Evolutionary conservation across 2,797 vertebrate genomes (phyloP), one percentile per base, ranked within the genome.

Genomic region (Molossus molossus): DNA sequence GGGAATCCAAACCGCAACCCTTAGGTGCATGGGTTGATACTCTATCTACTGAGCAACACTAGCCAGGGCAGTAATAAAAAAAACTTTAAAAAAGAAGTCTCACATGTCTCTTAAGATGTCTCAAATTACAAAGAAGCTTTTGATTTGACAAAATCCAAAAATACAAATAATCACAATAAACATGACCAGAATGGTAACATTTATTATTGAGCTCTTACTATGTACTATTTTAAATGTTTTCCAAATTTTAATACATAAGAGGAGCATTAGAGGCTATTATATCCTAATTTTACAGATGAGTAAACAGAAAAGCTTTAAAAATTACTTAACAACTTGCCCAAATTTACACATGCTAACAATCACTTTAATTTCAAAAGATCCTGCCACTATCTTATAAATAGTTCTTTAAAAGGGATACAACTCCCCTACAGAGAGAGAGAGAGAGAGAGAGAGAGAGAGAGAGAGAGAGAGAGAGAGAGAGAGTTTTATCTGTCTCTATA

Each of bases 331-430:
- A 89, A 90, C 29, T n/a, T 64, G 79, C 21, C 60, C 12, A 75
- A 58, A 94, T 91, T 69, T 77, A 58, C 27, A 53, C 25, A 88
- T 57, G 29, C 25, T 91, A 80, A 93, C 62, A 85, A 90, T 60
- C 45, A 25, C 80, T 94, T 29, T 60, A 64, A 75, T 86, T 97
- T 95, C 57, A 87, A 94, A 94, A 93, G 62, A 83, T 81, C 11
- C 73, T 90, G 57, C 14, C 8, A 14, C 0, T 72, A 58, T 77
- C 23, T 40, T 62, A 72, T 9, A 89, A 27, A 48, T 6, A 81
- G 4, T 69, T 87, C 62, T 67, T 95, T 86, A 27, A 58, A 93
- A 91, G 4, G 12, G 33, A 40, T 83, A 79, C 14, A 91, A 76
- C 4, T 37, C 4, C 2, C 0, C 6, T 45, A 45, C 40, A 45